Conservation (phyloP, 1,140 invertebrate species). For the Samia ricini region DNA sequence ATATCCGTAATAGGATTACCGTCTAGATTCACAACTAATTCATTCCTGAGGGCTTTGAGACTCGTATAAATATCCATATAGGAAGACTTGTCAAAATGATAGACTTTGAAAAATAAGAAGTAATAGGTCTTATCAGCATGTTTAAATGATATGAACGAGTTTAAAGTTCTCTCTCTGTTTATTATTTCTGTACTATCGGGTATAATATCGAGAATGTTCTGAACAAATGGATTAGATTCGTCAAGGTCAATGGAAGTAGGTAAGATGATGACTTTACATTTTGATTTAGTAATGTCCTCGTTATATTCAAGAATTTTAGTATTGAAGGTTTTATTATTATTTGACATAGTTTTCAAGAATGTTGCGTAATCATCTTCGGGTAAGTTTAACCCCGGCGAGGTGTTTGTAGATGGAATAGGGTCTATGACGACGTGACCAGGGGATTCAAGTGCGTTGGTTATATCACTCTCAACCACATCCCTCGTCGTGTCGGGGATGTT, state of each 20-base stretch:
- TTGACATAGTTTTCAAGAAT: slow-evolving; percentile 16
- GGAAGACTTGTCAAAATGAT: slow-evolving; percentile 1
- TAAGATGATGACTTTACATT: slow-evolving; percentile 14
- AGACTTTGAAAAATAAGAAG: slow-evolving; percentile 5
- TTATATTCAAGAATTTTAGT: slow-evolving; percentile 23
- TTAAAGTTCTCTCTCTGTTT: slow-evolving; percentile 16
- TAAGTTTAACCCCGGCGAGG: too few species aligned
- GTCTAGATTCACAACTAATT: background rate
- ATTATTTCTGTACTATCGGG: slow-evolving; percentile 6
- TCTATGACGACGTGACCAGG: background rate
- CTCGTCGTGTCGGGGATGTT: background rate
- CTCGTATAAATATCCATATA: slow-evolving; percentile 6
- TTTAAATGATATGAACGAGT: background rate
- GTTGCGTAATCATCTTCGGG: slow-evolving; percentile 10
- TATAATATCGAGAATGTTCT: slow-evolving; percentile 7
- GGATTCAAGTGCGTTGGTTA: background rate
- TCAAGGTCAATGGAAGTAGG: slow-evolving; percentile 22
- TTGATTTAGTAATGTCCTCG: slow-evolving; percentile 17
- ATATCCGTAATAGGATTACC: background rate
- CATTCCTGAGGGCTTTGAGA: background rate
- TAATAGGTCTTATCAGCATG: background rate
- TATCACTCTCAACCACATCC: background rate
- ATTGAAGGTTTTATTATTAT: slow-evolving; percentile 15
- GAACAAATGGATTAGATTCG: slow-evolving; percentile 16
- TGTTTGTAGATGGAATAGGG: background rate